Evolutionary conservation across 2,888 invertebrate species (phyloP), one percentile per base, ranked within the genome.

Genomic region (Ypsolopha scabrella): DNA sequence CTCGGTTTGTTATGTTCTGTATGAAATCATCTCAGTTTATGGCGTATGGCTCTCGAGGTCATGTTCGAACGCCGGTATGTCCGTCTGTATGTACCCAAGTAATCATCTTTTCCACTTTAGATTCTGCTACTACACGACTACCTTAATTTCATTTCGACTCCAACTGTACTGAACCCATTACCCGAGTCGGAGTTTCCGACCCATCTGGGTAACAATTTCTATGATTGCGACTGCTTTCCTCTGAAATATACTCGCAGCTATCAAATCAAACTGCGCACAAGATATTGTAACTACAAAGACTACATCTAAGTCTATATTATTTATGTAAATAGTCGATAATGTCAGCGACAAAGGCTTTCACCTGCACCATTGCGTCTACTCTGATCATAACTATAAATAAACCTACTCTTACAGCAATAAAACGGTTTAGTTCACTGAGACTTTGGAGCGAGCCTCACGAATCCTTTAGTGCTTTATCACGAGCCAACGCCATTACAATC

Each of bases 391-490:
- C 11, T 11, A 9, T 8, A 14, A 10, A 49, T 10, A 24, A 41
- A 41, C 39, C 41, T 11, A 39, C 24, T 24, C 24, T 24, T 11
- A 33, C 34, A 7, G 49, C 38, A 78, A 76, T 76, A 67, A 67
- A 70, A 68, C 39, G 24, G 24, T 24, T 24, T 24, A 24, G 24
- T 24, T 24, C 4, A 24, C 4, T 66, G 73, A 80, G 74, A 76
- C 76, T 72, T 71, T 72, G 68, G 77, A 74, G 75, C 70, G 68
- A 75, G 65, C 73, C 79, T 83, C 83, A 85, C 83, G 85, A 83
- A 66, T 70, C 75, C 77, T 71, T 67, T 73, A 72, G 70, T 72
- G 75, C 73, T 75, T 74, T 74, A 80, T 82, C 83, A 85, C 83
- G 82, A 82, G 65, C 75, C 60, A 61, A 65, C 70, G 68, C 66